A percentile compares a stretch with the other conserved stretches of the same genome.
Evolutionary conservation across 2,797 vertebrate genomes (phyloP).

Genomic region (Gastrophryne carolinensis): DNA sequence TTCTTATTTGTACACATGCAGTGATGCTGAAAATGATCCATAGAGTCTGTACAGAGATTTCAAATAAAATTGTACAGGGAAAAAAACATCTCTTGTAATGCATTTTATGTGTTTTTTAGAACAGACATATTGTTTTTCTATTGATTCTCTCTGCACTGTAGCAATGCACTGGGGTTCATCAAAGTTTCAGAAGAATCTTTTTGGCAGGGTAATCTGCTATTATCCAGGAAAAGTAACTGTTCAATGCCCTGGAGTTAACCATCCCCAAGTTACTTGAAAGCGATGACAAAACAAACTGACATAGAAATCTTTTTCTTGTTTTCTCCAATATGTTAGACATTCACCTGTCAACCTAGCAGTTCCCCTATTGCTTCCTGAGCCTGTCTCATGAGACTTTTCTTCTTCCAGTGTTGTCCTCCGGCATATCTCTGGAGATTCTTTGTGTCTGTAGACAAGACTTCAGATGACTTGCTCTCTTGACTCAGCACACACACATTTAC

Average conservation of each 20-base stretch:
- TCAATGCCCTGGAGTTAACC: conserved; percentile 22
- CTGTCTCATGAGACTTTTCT: too few species aligned
- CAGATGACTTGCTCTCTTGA: too few species aligned
- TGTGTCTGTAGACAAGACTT: too few species aligned
- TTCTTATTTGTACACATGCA: conserved; percentile 21
- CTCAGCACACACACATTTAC: too few species aligned
- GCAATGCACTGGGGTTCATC: conserved; percentile 26
- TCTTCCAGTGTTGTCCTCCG: too few species aligned
- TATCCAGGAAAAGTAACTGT: conserved; percentile 15
- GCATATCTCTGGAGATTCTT: too few species aligned
- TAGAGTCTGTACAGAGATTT: conserved; percentile 28
- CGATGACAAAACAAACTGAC: not conserved
- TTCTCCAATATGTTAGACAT: not conserved
- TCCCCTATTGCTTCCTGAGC: too few species aligned
- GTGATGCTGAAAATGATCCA: conserved; percentile 43
- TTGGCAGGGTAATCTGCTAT: conserved; percentile 35
- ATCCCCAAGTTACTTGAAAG: conserved; percentile 1
- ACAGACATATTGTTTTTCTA: conserved; percentile 38
- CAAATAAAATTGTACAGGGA: conserved; percentile 16
- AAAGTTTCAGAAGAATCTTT: conserved; percentile 31
- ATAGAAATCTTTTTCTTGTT: too few species aligned
- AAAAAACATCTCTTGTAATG: conserved; percentile 40
- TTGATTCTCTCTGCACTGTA: conserved; percentile 44
- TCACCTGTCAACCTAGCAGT: too few species aligned
- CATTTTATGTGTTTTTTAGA: conserved; percentile 43